phyloP scores from a whole-genome alignment of 2,113 vertebrate genomes.

The Carassius auratus region DNA sequence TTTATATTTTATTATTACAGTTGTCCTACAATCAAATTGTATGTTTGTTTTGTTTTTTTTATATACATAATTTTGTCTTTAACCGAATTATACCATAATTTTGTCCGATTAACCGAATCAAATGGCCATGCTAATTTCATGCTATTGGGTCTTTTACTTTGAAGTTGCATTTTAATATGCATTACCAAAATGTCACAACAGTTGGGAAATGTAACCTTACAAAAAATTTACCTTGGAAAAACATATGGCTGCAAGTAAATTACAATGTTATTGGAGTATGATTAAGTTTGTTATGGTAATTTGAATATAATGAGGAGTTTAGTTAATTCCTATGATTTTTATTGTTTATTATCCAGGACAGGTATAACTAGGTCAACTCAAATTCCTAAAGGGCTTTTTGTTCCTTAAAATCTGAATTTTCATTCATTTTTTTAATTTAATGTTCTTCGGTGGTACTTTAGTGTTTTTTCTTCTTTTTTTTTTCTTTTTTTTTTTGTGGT shows the following conservation, averaged over 20 bases:
- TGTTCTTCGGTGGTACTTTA: too few species aligned
- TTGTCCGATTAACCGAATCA: too few species aligned
- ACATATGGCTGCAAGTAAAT: background rate
- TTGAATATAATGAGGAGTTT: background rate
- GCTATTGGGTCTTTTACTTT: background rate
- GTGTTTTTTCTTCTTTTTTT: background rate
- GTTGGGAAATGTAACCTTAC: too few species aligned
- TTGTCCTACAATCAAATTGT: background rate
- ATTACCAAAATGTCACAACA: background rate
- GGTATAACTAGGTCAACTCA: background rate
- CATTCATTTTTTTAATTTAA: background rate
- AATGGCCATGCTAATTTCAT: too few species aligned
- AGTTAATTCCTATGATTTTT: background rate
- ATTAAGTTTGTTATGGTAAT: background rate
- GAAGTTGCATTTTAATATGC: background rate
- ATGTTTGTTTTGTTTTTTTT: too few species aligned
- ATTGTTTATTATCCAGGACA: too few species aligned
- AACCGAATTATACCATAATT: too few species aligned
- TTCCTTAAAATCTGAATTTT: background rate
- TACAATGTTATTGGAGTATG: background rate
- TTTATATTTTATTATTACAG: background rate
- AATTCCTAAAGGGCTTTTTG: background rate
- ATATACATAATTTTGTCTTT: background rate
- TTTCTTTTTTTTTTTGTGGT: background rate
- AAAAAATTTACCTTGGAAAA: background rate